These are phyloP conservation scores for Dinoponera quadriceps DNA, from an alignment of 1,140 invertebrate species.

Conservation along the genomic window DNA sequence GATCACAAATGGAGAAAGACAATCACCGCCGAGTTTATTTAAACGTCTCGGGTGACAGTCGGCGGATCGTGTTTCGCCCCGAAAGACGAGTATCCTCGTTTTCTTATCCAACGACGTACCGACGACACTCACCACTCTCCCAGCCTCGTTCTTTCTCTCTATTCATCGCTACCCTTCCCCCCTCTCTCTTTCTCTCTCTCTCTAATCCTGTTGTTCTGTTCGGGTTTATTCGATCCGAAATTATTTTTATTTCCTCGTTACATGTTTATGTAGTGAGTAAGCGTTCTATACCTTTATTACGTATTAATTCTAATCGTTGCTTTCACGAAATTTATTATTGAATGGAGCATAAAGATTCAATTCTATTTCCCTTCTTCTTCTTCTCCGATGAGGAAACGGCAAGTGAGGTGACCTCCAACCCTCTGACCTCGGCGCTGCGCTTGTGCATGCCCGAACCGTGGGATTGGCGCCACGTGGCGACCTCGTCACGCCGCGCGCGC, in stretches of 20 bases:
- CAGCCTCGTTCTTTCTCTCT: neutral
- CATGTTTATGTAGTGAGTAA: too few species aligned
- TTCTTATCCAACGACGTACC: slow-evolving; percentile 17
- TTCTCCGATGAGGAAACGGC: neutral
- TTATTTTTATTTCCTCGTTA: too few species aligned
- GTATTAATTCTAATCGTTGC: too few species aligned
- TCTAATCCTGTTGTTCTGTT: neutral
- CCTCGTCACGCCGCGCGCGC: slow-evolving; percentile 58
- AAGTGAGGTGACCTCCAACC: slow-evolving; percentile 33
- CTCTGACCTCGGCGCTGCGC: slow-evolving; percentile 73
- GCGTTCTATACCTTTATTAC: too few species aligned
- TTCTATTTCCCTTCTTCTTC: neutral
- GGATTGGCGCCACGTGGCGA: slow-evolving; percentile 79
- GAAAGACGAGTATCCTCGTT: slow-evolving; percentile 53
- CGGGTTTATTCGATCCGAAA: too few species aligned
- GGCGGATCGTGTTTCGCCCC: slow-evolving; percentile 48
- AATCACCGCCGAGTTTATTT: slow-evolving; percentile 49
- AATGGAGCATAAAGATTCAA: too few species aligned
- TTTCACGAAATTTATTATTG: too few species aligned
- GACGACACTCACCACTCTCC: slow-evolving; percentile 13
- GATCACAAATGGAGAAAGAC: slow-evolving; percentile 36
- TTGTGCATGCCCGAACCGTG: slow-evolving; percentile 76
- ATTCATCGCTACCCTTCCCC: too few species aligned
- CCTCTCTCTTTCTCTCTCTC: neutral
- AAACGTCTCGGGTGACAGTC: slow-evolving; percentile 54